Evolutionary conservation across 2,797 vertebrate species (phyloP).

Genomic region (Anguilla obscura): DNA sequence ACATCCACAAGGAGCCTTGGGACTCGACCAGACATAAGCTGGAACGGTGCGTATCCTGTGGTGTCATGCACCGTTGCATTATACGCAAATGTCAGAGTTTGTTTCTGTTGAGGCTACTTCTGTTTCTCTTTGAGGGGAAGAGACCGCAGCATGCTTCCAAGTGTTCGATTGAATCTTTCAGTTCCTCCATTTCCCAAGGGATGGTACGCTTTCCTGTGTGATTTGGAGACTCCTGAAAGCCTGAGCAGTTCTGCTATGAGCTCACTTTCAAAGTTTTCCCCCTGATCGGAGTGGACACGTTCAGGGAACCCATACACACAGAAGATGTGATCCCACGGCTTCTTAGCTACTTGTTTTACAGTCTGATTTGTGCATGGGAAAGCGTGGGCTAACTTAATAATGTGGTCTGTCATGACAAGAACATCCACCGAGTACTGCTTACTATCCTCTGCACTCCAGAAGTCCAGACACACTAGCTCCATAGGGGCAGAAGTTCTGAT

Average conservation of each 20-base stretch:
- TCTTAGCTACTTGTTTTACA: conserved; percentile 35
- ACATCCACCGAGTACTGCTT: conserved; percentile 39
- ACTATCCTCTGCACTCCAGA: conserved; percentile 44
- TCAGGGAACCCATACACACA: conserved; percentile 44
- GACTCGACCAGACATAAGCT: conserved; percentile 17
- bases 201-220: conserved; percentile 39
- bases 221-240: conserved; percentile 33
- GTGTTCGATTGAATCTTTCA: conserved; percentile 42
- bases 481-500: conserved; percentile 41
- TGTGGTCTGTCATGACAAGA: conserved; percentile 45
- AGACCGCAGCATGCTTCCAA: conserved; percentile 34
- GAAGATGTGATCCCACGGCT: conserved; percentile 43
- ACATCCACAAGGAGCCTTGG: conserved; percentile 35
- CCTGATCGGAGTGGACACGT: conserved; percentile 35
- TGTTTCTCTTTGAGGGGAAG: conserved; percentile 35
- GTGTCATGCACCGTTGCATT: conserved; percentile 47
- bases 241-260: conserved; percentile 25
- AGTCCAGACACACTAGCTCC: conserved; percentile 49
- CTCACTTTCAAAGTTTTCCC: conserved; percentile 41
- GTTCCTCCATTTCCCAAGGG: conserved; percentile 40
- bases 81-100: conserved; percentile 43
- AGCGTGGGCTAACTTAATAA: conserved; percentile 42
- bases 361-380: conserved; percentile 43
- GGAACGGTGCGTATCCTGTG: conserved; percentile 13
- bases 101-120: conserved; percentile 37